Percentiles rank a stretch among this genome's conserved stretches.
These are phyloP conservation scores for Elegia similella DNA, from an alignment of 2,888 invertebrate species.

Conservation along the genomic window DNA sequence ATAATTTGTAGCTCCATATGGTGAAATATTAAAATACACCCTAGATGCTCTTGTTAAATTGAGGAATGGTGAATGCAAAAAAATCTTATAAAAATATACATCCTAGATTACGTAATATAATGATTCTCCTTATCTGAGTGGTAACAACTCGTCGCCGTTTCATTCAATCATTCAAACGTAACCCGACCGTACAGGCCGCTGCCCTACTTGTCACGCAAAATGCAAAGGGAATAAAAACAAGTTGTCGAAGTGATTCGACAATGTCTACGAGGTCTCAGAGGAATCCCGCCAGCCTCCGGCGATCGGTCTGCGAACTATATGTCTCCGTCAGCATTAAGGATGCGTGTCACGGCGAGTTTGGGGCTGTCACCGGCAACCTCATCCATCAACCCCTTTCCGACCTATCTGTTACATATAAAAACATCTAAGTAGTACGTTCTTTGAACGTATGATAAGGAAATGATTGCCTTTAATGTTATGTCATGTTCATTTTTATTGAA, in stretches of 20 bases:
- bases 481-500: slow-evolving; percentile 11
- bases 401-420: slow-evolving; percentile 37
- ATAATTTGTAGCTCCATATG: too few species aligned
- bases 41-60: too few species aligned
- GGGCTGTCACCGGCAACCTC: slow-evolving; percentile 56
- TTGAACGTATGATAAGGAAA: slow-evolving; percentile 26
- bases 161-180: not conserved
- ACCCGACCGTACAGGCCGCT: not conserved
- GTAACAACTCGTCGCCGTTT: not conserved
- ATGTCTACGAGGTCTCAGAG: slow-evolving; percentile 13
- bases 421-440: slow-evolving; percentile 26
- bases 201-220: not conserved
- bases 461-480: slow-evolving; percentile 15
- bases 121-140: not conserved
- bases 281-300: slow-evolving; percentile 32
- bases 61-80: too few species aligned
- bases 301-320: slow-evolving; percentile 35
- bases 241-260: slow-evolving; percentile 18
- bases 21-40: too few species aligned
- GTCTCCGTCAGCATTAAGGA: slow-evolving; percentile 55
- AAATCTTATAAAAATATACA: too few species aligned
- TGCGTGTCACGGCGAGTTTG: slow-evolving; percentile 56
- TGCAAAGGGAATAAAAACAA: slow-evolving; percentile 16
- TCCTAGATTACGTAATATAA: too few species aligned
- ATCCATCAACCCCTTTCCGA: slow-evolving; percentile 66